Evolutionary conservation across 2,113 vertebrate species (phyloP).

Genomic region (Perca schrenkii): DNA sequence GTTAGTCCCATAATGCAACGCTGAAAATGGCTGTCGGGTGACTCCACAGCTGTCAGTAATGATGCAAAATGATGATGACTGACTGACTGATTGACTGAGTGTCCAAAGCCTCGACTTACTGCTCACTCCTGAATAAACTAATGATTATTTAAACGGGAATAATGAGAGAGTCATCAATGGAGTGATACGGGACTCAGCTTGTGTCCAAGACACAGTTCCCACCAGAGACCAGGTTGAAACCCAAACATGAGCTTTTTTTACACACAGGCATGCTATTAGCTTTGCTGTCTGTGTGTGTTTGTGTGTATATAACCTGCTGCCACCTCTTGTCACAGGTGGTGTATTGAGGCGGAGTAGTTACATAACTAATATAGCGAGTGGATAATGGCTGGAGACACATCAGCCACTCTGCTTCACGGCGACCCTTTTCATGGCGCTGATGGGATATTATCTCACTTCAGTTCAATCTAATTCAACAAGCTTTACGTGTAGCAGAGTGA

Average conservation of each 20-base stretch:
- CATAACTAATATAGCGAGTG: constrained; percentile 42
- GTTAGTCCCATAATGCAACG: not conserved
- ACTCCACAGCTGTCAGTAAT: not conserved
- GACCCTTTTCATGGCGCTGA: constrained; percentile 39
- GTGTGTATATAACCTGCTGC: constrained; percentile 26
- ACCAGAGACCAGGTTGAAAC: constrained; percentile 24
- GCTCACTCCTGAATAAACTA: too few relatives aligned
- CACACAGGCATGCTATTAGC: not conserved
- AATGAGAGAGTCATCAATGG: not conserved
- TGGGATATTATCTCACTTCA: constrained; percentile 57
- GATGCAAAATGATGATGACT: not conserved
- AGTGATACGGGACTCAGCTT: not conserved
- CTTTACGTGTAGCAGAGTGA: constrained; percentile 11
- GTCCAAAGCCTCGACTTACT: not conserved
- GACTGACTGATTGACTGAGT: not conserved
- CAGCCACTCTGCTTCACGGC: not conserved
- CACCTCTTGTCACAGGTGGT: constrained; percentile 19
- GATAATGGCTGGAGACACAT: constrained; percentile 40
- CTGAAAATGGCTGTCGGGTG: not conserved
- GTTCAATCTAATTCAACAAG: constrained; percentile 33
- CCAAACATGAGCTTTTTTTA: constrained; percentile 11
- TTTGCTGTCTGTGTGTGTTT: constrained; percentile 16
- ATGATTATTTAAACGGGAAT: not conserved
- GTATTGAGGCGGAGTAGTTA: constrained; percentile 25
- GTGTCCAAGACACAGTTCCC: constrained; percentile 12